Evolutionary conservation across 2,797 vertebrate genomes (phyloP), one percentile per base, ranked within the genome.

Genomic region (Chaenodraco wilsoni): DNA sequence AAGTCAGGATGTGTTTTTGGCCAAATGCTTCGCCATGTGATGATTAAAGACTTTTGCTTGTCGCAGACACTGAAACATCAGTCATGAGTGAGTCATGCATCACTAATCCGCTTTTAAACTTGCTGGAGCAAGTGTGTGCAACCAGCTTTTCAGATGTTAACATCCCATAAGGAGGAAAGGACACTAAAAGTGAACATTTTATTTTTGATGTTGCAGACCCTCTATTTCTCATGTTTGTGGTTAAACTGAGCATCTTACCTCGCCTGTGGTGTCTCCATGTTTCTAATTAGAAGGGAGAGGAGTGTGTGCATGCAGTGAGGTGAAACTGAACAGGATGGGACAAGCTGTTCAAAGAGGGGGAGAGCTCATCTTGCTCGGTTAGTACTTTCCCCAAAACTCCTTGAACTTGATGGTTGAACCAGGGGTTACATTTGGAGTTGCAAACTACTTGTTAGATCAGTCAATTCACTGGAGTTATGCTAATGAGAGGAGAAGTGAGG

Each of bases 271-370:
- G 80, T 78, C 65, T 85, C 46, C 12, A 48, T 85, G 58, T 72
- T 74, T 81, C 63, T 91, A 92, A 93, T 92, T 92, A 91, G 81
- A 89, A 85, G 81, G 89, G 55, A 86, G 82, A 77, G 61, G 63
- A 31, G 52, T 17, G 50, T 48, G 67, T 56, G 57, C 52, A 31
- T 72, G 77, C 81, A 81, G 12, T 58, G 72, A 83, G 65, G 85
- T 90, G 83, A 89, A 89, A 79, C 86, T 65, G 80, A 91, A 87
- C 92, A 94, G 90, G 94, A 93, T 76, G 67, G 76, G 89, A 93
- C 92, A 93, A 84, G 94, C 87, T 76, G 78, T 79, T 90, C 68
- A 87, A 90, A 91, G 70, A 82, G 73, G 83, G 45, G 72, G 83
- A 45, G 31, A 48, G 51, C 69, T 69, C 45, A 50, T 67, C 48